Base-by-base conservation (phyloP, 2,888 invertebrate genomes). In the Oscheius sp. region DNA sequence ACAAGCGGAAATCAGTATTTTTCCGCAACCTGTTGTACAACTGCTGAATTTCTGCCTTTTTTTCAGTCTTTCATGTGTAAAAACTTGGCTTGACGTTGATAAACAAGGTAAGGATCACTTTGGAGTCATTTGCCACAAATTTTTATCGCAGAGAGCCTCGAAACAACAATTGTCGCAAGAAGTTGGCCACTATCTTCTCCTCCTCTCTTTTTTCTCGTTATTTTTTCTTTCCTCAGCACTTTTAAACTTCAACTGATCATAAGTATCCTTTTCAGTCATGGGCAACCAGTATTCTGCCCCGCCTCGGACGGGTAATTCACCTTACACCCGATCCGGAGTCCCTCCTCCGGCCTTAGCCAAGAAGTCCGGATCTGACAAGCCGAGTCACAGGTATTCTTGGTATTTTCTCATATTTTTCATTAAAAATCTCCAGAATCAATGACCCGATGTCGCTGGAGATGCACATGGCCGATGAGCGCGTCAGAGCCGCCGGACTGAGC, bases 391-490 rank as follows among this genome's bases (percentile, higher is more conserved):
- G 83, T 81, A 65, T 47, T 33, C 32, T 48, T 21, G 21, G 21
- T 21, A 21, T 21, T 21, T 21, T 21, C 21, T 21, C 21, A 21
- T 21, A 21, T 21, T 21, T 21, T 21, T 21, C 21, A 21, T 21
- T 21, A 21, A 21, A 21, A 21, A 21, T 68, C 10, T 37, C 32
- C 65, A 82, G 84, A 68, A 78, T 86, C 53, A 81, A 85, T 75
- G 86, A 88, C 66, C 85, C 84, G 51, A 88, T 88, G 88, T 87
- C 86, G 48, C 78, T 88, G 55, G 87, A 88, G 66, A 73, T 88
- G 74, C 88, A 88, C 71, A 87, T 88, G 88, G 85, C 84, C 13
- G 84, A 84, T 62, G 83, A 84, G 60, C 79, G 83, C 47, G 83
- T 82, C 35, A 84, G 88, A 68, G 84, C 87, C 9, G 76, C 85